phyloP scores from a whole-genome alignment of 2,797 vertebrate genomes.

The Gallinago nigripennis region DNA sequence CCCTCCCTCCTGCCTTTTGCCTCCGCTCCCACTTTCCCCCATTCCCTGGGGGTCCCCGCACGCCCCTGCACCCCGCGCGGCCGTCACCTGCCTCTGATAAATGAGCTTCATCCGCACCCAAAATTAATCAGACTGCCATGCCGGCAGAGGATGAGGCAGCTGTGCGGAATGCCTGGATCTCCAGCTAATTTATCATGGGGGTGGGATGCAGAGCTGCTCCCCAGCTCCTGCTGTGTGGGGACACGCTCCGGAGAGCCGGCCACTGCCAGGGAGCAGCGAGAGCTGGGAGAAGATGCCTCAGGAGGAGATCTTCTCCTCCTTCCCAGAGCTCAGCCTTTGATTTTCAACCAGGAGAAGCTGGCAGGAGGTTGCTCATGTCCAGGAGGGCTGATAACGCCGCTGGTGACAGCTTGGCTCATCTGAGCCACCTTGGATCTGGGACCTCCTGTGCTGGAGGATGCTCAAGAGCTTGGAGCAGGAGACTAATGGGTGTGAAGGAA shows the following conservation, averaged over 20 bases:
- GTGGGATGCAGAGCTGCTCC: neutral
- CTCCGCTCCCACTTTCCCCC: accelerated
- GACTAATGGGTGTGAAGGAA: neutral
- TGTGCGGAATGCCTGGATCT: constrained; percentile 24
- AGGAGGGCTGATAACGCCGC: neutral
- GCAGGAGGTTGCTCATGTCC: neutral
- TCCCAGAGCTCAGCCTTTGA: neutral
- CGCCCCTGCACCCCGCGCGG: neutral
- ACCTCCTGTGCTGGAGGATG: neutral
- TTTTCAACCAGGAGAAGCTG: neutral
- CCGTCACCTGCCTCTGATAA: constrained; percentile 43
- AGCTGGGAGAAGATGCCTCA: accelerated
- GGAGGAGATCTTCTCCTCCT: neutral
- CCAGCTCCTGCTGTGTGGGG: neutral
- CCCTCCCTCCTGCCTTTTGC: neutral
- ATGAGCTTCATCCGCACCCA: constrained; percentile 52
- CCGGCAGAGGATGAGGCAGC: constrained; percentile 53
- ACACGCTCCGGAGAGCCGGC: neutral
- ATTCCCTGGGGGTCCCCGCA: accelerated
- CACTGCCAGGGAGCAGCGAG: neutral
- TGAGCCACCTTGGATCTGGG: accelerated
- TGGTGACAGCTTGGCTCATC: neutral
- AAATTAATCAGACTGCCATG: constrained; percentile 57
- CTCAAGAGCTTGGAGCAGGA: accelerated
- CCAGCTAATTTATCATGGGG: constrained; percentile 49